Conservation (phyloP, 2,113 vertebrate species). For the Hydrochoerus hydrochaeris region DNA sequence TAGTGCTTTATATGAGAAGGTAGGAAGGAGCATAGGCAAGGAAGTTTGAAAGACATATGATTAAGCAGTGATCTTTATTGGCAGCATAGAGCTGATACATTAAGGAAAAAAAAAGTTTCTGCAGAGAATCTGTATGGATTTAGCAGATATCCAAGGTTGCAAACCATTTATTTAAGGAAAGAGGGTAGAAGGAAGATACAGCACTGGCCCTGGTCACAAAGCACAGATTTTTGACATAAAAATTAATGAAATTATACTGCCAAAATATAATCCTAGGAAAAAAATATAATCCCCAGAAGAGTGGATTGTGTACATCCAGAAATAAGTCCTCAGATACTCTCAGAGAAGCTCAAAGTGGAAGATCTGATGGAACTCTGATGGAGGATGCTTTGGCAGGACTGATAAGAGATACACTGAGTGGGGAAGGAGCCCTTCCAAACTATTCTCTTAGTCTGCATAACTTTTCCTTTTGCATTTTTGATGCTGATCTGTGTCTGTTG, state of each 20-base stretch:
- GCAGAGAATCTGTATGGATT: background rate
- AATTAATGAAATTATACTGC: background rate
- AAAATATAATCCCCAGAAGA: no score
- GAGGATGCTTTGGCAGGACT: background rate
- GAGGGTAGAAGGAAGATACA: background rate
- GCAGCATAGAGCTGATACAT: background rate
- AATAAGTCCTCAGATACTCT: background rate
- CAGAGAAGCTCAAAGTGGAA: background rate
- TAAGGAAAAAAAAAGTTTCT: background rate
- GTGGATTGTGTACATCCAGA: background rate
- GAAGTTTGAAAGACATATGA: background rate
- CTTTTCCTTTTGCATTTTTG: background rate
- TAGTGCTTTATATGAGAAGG: background rate
- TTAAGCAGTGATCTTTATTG: background rate
- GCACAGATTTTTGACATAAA: background rate
- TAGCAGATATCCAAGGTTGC: background rate
- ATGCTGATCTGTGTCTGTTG: background rate
- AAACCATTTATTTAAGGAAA: background rate
- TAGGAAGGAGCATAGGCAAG: background rate
- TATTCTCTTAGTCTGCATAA: rapidly evolving
- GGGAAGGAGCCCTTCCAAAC: rapidly evolving
- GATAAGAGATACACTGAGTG: background rate
- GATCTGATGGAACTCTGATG: background rate
- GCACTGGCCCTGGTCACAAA: background rate
- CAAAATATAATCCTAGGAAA: background rate